Evolutionary conservation across 1,140 invertebrate species (phyloP).

Genomic region (Drosophila ercepeae): DNA sequence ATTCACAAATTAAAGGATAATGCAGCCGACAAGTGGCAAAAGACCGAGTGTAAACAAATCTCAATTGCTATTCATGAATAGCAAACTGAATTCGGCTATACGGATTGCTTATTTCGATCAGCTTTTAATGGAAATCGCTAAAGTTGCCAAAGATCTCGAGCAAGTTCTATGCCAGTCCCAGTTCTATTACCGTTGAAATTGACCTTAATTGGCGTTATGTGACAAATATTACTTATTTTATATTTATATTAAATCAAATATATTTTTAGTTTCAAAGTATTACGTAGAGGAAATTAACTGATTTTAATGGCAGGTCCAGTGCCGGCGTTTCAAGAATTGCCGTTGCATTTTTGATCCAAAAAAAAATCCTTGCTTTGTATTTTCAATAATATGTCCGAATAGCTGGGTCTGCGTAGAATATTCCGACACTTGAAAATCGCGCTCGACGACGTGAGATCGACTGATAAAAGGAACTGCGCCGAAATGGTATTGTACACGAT

Average conservation of each 20-base stretch:
- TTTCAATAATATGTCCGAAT: background rate
- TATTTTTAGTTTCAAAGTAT: background rate
- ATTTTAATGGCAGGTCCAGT: conserved; percentile 19
- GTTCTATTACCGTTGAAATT: background rate
- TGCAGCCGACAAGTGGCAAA: conserved; percentile 34
- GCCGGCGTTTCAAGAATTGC: background rate
- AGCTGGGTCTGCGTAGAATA: conserved; percentile 29
- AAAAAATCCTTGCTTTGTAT: background rate
- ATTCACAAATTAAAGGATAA: conserved; percentile 76
- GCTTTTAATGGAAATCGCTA: background rate
- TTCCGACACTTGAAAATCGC: conserved; percentile 65
- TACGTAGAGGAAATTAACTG: background rate
- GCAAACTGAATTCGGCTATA: conserved; percentile 17
- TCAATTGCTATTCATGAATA: conserved; percentile 62
- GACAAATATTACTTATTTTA: too few relatives aligned
- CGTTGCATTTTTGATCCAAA: conserved; percentile 33
- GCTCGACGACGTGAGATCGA: conserved; percentile 63
- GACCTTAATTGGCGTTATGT: too few relatives aligned
- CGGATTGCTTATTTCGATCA: background rate
- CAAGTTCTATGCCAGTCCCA: background rate
- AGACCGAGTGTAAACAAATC: conserved; percentile 46
- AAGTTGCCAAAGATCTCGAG: background rate
- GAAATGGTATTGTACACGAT: conserved; percentile 54
- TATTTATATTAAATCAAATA: too few relatives aligned
- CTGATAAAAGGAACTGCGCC: conserved; percentile 80